Base-by-base conservation (phyloP, 2,797 vertebrate genomes). In the Malurus leucopterus region DNA sequence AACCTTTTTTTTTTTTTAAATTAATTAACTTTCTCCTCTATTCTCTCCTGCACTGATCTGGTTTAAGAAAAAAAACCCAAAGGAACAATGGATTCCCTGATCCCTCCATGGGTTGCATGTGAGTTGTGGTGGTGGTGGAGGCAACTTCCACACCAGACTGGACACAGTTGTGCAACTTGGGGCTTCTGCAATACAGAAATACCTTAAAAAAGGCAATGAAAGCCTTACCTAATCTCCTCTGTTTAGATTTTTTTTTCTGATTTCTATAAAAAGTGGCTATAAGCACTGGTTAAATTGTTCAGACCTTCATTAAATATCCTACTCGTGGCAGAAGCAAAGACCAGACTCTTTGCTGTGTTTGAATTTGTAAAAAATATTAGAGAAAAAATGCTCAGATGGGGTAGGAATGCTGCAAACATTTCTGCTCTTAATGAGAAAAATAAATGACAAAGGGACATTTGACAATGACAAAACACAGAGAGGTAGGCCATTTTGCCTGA, bases 1-100 rank as follows among this genome's bases (percentile, higher is more conserved):
- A 53, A 86, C 16, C 16, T 36, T 36, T 73, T 58, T 36, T 68
- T 94, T 90, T 68, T 94, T 90, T 83, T 69, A 90, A 65, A 67
- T 27, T 11, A 27, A 85, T 94, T 73, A 73, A 30, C 55, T 38
- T 79, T 71, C 38, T 88, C 34, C 62, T 58, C 61, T 82, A 65
- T 46, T 21, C 68, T 64, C n/a, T 71, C 40, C 58, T 62, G 9
- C 30, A 32, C 21, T 44, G 38, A 88, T 18, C 27, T 13, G 3
- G 27, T 40, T 83, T n/a, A 68, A 43, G 19, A 53, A 65, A 72
- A 49, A 49, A 23, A 72, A 22, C 2, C 0, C 23, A 32, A 36
- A 83, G 62, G 40, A 84, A 62, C 18, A 75, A 38, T 15, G 19
- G 55, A 41, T 23, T 8, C 34, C 24, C 38, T 8, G 9, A 36